phyloP scores from a whole-genome alignment of 2,113 vertebrate genomes.

The Reinhardtius hippoglossoides region DNA sequence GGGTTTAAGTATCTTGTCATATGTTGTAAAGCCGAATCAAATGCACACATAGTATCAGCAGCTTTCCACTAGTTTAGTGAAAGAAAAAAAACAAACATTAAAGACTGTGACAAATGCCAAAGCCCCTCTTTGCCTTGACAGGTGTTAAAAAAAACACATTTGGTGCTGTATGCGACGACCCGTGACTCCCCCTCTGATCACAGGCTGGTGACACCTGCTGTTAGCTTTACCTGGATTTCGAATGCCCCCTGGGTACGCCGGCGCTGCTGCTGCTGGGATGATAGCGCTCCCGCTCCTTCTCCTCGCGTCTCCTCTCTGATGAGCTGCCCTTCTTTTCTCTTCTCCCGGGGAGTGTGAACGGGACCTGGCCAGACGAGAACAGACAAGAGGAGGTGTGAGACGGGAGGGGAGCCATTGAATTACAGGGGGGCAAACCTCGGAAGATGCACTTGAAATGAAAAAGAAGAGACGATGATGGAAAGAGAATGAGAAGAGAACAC shows the following conservation, averaged over 20 bases:
- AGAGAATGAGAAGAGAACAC: background rate
- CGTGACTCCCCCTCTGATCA: background rate
- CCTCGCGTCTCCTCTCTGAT: slow-evolving; percentile 87
- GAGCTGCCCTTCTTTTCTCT: slow-evolving; percentile 86
- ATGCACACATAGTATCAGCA: background rate
- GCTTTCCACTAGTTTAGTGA: background rate
- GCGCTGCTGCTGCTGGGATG: slow-evolving; percentile 89
- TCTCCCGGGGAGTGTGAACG: slow-evolving; percentile 90
- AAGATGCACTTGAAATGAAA: slow-evolving; percentile 25
- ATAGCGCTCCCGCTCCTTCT: slow-evolving; percentile 80
- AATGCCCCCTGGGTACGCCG: slow-evolving; percentile 83
- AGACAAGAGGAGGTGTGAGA: slow-evolving; percentile 6
- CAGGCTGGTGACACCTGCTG: slow-evolving; percentile 12
- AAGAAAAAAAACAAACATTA: background rate
- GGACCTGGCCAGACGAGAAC: slow-evolving; percentile 78
- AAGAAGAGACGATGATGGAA: background rate
- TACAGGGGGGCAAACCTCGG: background rate
- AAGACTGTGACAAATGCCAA: background rate
- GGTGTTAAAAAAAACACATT: background rate
- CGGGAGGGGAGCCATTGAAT: background rate
- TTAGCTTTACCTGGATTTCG: slow-evolving; percentile 88
- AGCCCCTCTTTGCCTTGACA: background rate
- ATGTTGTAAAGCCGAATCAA: background rate
- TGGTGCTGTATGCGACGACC: background rate
- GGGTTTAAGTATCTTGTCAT: background rate